A percentile compares a stretch with the other conserved stretches of the same genome.
Evolutionary conservation across 2,797 vertebrate genomes (phyloP).

Genomic region (Rhabdomys pumilio): DNA sequence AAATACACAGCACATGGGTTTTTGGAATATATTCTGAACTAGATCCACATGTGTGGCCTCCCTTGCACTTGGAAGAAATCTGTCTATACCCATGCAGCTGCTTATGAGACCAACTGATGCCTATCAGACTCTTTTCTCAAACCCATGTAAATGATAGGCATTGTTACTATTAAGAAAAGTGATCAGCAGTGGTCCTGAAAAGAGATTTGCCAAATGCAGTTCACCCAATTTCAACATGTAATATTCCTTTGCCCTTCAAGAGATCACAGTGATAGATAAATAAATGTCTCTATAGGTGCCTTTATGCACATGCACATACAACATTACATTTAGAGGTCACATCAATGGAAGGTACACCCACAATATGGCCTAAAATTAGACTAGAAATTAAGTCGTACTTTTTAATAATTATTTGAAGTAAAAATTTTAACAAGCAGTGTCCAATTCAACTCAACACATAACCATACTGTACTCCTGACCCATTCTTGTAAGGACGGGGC

Average conservation of each 20-base stretch:
- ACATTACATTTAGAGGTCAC: neutral
- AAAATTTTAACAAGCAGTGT: constrained; percentile 57
- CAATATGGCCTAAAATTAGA: constrained; percentile 31
- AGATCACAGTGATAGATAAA: constrained; percentile 9
- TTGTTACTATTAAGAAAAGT: constrained; percentile 49
- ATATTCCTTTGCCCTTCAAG: constrained; percentile 38
- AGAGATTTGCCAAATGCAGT: constrained; percentile 23
- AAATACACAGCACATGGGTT: neutral
- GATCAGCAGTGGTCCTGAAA: constrained; percentile 40
- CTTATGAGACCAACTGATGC: neutral
- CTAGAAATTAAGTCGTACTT: constrained; percentile 50
- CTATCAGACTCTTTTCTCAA: constrained; percentile 27
- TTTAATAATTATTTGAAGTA: constrained; percentile 54
- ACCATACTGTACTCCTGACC: neutral
- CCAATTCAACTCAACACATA: constrained; percentile 52
- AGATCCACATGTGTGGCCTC: neutral
- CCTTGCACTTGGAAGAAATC: neutral
- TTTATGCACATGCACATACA: neutral
- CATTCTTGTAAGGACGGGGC: constrained; percentile 32
- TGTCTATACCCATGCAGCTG: constrained; percentile 6
- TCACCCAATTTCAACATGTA: constrained; percentile 50
- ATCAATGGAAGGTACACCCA: constrained; percentile 12
- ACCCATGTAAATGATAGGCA: neutral
- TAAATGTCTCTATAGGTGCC: neutral
- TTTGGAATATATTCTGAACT: neutral